A percentile compares a stretch with the other conserved stretches of the same genome.
phyloP scores from a whole-genome alignment of 2,113 vertebrate genomes.

The Callopanchax toddi region DNA sequence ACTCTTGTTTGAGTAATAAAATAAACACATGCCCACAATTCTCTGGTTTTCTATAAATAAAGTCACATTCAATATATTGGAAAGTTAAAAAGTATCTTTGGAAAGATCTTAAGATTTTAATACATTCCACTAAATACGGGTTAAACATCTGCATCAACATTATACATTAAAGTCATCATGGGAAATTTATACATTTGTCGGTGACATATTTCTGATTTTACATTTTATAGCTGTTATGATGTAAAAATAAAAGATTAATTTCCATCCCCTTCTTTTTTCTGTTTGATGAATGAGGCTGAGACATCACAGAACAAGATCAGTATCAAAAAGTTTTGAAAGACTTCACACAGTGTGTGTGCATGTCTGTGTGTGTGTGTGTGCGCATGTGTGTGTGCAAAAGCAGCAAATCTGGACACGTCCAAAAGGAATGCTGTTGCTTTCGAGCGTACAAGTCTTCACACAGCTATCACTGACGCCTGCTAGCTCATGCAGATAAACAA shows the following conservation, averaged over 20 bases:
- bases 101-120: too few relatives aligned
- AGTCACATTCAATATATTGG: too few relatives aligned
- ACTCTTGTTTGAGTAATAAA: too few relatives aligned
- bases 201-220: background rate
- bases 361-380: too few relatives aligned
- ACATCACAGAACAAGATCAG: background rate
- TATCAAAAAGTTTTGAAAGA: background rate
- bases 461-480: slow-evolving; percentile 11
- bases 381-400: background rate
- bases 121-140: too few relatives aligned
- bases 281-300: too few relatives aligned
- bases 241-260: background rate
- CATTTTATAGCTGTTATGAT: background rate
- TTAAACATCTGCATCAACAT: too few relatives aligned
- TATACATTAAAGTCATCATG: too few relatives aligned
- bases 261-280: background rate
- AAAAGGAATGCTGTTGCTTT: slow-evolving; percentile 52
- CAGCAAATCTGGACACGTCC: slow-evolving; percentile 63
- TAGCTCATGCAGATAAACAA: background rate
- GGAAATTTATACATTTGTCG: too few relatives aligned
- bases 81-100: too few relatives aligned
- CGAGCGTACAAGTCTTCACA: slow-evolving; percentile 34
- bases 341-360: background rate
- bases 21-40: too few relatives aligned
- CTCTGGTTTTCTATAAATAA: too few relatives aligned